phyloP scores from a whole-genome alignment of 2,797 vertebrate species.

The Pangasius larnaudii region DNA sequence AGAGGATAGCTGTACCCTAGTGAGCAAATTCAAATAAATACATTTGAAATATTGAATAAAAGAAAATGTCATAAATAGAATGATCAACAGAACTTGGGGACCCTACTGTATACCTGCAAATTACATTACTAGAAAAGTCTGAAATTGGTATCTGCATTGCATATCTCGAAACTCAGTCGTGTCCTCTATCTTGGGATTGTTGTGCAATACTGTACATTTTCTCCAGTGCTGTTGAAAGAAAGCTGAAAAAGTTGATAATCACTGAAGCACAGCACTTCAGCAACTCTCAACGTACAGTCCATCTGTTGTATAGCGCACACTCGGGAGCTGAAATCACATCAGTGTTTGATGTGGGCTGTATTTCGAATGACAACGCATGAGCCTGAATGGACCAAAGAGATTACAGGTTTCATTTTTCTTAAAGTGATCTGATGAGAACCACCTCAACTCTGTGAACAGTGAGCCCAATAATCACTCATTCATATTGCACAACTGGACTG shows the following conservation, averaged over 20 bases:
- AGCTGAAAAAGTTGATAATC: conserved; percentile 26
- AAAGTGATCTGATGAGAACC: conserved; percentile 32
- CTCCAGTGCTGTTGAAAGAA: conserved; percentile 7
- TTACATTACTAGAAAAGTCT: neutral
- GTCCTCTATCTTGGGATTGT: neutral
- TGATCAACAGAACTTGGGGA: neutral
- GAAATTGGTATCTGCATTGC: neutral
- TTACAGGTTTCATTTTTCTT: conserved; percentile 22
- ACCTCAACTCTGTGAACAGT: conserved; percentile 8
- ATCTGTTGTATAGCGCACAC: conserved; percentile 36
- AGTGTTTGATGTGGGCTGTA: conserved; percentile 39
- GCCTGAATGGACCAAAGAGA: conserved; percentile 7
- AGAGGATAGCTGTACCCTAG: neutral
- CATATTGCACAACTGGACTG: neutral
- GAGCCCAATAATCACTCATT: conserved; percentile 3
- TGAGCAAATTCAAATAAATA: neutral
- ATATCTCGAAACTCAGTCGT: neutral
- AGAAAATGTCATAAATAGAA: neutral
- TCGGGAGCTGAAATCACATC: conserved; percentile 43
- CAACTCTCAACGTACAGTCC: conserved; percentile 33
- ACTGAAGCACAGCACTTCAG: conserved; percentile 28
- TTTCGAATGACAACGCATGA: conserved; percentile 24
- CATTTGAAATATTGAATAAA: neutral
- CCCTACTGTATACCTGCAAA: neutral
- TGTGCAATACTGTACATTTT: neutral